Conservation (phyloP, 2,113 vertebrate genomes). For the Campylomormyrus tamandua region DNA sequence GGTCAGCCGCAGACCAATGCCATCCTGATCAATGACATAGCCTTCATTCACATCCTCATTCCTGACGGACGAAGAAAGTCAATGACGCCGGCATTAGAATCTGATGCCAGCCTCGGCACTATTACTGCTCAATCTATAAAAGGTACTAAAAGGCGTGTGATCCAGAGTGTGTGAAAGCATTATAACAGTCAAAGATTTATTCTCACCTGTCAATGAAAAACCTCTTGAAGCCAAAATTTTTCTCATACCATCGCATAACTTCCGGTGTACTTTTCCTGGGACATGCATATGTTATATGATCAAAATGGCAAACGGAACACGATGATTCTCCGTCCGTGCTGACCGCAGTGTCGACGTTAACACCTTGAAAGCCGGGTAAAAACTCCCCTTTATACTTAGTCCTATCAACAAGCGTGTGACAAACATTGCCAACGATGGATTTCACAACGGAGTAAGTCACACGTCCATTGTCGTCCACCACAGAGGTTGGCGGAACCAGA, state of each 20-base stretch:
- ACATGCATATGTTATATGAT: conserved; percentile 83
- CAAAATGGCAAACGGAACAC: conserved; percentile 70
- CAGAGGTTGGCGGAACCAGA: conserved; percentile 63
- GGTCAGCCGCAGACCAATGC: conserved; percentile 72
- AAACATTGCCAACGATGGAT: conserved; percentile 75
- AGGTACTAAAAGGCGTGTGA: too few species aligned
- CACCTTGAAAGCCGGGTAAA: conserved; percentile 69
- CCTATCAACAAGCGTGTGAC: conserved; percentile 79
- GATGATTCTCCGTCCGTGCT: not conserved
- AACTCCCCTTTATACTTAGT: conserved; percentile 64
- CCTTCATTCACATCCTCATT: conserved; percentile 63
- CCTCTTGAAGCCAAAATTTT: conserved; percentile 73
- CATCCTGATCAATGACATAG: conserved; percentile 58
- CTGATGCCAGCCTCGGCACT: not conserved
- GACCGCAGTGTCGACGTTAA: not conserved
- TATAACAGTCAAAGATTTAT: not conserved
- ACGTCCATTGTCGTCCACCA: conserved; percentile 55
- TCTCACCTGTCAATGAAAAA: conserved; percentile 68
- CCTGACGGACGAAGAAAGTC: conserved; percentile 34
- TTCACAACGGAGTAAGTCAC: conserved; percentile 71
- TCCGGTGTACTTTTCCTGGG: conserved; percentile 43
- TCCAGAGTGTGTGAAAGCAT: not conserved
- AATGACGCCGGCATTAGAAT: not conserved
- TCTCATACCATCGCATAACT: conserved; percentile 75
- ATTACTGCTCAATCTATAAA: not conserved